Evolutionary conservation across 1,140 invertebrate species (phyloP).

Genomic region (Babylonia areolata): DNA sequence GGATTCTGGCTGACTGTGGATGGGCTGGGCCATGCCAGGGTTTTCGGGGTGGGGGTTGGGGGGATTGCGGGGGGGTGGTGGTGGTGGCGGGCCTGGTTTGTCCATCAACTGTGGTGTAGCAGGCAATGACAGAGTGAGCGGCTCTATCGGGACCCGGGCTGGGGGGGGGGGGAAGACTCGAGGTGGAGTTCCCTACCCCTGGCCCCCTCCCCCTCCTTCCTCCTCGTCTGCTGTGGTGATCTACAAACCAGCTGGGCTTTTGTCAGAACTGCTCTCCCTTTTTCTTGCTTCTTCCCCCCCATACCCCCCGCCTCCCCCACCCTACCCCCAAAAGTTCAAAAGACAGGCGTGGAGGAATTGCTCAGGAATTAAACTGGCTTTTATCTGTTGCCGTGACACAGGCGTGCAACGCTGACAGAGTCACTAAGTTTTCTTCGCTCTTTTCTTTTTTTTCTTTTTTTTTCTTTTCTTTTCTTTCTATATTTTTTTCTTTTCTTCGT

Average conservation of each 20-base stretch:
- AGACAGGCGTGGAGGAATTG: background rate
- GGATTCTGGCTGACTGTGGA: no score
- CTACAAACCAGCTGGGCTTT: conserved; percentile 9
- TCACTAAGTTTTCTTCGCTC: background rate
- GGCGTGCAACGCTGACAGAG: background rate
- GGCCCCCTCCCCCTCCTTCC: no score
- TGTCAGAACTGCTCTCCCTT: background rate
- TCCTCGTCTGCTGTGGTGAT: background rate
- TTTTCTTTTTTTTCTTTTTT: background rate
- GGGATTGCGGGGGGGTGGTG: background rate
- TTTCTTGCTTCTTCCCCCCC: no score
- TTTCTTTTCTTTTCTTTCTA: background rate
- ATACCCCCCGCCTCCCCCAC: no score
- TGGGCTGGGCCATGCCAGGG: no score
- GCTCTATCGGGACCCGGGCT: background rate
- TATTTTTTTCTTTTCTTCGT: background rate
- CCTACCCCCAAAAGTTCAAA: background rate
- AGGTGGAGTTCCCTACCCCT: no score
- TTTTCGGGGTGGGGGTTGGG: background rate
- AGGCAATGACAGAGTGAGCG: conserved; percentile 12
- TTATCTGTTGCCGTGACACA: background rate
- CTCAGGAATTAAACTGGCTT: conserved; percentile 1
- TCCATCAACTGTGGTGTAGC: background rate
- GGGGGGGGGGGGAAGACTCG: no score
- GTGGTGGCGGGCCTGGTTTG: background rate